phyloP scores from a whole-genome alignment of 2,113 vertebrate species.

The Lontra canadensis region DNA sequence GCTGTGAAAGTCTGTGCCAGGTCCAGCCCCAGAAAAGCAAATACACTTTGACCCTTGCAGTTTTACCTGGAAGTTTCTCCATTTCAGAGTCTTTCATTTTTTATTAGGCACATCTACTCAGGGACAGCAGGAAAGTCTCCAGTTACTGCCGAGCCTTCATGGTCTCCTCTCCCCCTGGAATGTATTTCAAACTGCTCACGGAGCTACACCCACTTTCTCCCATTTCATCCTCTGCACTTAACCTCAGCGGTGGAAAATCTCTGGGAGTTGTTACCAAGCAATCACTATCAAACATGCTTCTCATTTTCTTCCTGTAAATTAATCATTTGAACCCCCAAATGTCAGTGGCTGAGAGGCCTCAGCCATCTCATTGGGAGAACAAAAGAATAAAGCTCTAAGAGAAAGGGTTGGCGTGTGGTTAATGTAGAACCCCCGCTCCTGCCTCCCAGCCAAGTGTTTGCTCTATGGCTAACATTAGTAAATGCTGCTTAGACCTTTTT shows the following conservation, averaged over 20 bases:
- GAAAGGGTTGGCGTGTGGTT: not conserved
- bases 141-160: not conserved
- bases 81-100: slow-evolving; percentile 65
- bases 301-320: slow-evolving; percentile 47
- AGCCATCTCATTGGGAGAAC: not conserved
- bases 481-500: not conserved
- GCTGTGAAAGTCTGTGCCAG: not conserved
- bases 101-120: slow-evolving; percentile 45
- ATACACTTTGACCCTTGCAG: slow-evolving; percentile 62
- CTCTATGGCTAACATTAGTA: not conserved
- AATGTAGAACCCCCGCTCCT: not conserved
- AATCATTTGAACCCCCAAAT: not conserved
- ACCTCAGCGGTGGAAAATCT: not conserved
- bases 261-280: not conserved
- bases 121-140: not conserved
- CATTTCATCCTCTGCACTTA: not conserved
- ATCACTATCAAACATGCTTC: not conserved
- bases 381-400: not conserved
- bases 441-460: not conserved
- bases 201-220: not conserved
- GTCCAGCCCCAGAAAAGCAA: slow-evolving; percentile 28
- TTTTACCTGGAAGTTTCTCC: slow-evolving; percentile 46
- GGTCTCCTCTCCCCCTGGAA: not conserved
- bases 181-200: not conserved
- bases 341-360: not conserved